These are phyloP conservation scores for Octodonta nipae DNA, from an alignment of 2,888 invertebrate species.

Conservation along the genomic window DNA sequence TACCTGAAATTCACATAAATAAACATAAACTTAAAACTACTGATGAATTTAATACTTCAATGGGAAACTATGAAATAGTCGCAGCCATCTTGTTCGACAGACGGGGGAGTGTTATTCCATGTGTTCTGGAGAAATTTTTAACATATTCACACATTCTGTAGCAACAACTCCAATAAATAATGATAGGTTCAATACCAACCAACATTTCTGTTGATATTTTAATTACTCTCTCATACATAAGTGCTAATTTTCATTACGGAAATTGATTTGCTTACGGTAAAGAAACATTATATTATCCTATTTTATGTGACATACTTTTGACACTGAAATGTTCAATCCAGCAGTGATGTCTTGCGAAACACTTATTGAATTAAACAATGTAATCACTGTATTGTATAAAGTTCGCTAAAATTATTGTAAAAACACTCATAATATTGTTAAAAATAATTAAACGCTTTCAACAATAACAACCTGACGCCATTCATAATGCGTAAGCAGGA, in stretches of 20 bases:
- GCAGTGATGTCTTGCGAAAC: constrained; percentile 19
- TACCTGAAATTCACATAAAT: too few species aligned
- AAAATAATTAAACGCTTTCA: constrained; percentile 74
- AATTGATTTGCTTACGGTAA: constrained; percentile 37
- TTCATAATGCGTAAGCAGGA: constrained; percentile 80
- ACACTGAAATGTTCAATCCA: constrained; percentile 38
- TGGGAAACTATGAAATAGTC: constrained; percentile 36
- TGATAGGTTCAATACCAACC: too few species aligned
- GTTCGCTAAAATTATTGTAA: constrained; percentile 46
- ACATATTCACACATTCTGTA: too few species aligned
- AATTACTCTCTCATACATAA: constrained; percentile 19
- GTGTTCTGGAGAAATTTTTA: constrained; percentile 34
- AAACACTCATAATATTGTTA: constrained; percentile 55
- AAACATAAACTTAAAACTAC: too few species aligned
- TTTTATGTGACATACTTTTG: constrained; percentile 62
- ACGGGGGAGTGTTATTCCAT: constrained; percentile 39
- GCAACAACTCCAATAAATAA: too few species aligned
- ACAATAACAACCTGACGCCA: constrained; percentile 99
- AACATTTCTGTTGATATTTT: not conserved
- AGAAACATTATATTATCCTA: constrained; percentile 49
- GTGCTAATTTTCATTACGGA: constrained; percentile 23
- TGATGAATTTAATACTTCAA: too few species aligned
- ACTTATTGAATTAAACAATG: constrained; percentile 21
- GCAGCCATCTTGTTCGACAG: constrained; percentile 38
- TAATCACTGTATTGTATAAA: constrained; percentile 33